Percentiles rank a stretch among this genome's conserved stretches.
Evolutionary conservation across 1,140 invertebrate genomes (phyloP).

Genomic region (Spodoptera litura): DNA sequence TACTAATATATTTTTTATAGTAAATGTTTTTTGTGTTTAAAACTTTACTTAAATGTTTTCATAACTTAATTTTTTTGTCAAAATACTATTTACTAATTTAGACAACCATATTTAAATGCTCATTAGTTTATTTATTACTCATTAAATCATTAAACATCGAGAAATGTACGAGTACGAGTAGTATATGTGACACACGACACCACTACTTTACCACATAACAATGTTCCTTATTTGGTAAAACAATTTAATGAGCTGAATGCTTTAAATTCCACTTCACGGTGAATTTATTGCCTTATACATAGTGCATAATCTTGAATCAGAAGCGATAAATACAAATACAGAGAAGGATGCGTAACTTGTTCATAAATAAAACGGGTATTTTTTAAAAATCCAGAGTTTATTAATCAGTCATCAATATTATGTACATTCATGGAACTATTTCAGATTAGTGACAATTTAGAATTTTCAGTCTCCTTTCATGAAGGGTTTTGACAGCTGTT

Average conservation of each 20-base stretch:
- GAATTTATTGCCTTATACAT: not conserved
- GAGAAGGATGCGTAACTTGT: not conserved
- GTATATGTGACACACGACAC: not conserved
- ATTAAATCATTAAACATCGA: constrained; percentile 1
- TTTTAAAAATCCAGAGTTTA: constrained; percentile 19
- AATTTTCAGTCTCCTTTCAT: constrained; percentile 6
- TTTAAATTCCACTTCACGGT: not conserved
- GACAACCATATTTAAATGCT: too few species aligned
- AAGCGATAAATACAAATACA: not conserved
- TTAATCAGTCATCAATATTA: constrained; percentile 19
- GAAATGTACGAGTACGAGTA: not conserved
- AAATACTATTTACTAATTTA: too few species aligned
- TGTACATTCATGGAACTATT: constrained; percentile 25
- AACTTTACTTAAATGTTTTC: too few species aligned
- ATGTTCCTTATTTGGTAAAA: not conserved
- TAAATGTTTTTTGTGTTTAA: too few species aligned
- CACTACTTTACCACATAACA: not conserved
- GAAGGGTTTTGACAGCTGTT: not conserved
- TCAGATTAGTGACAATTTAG: constrained; percentile 1
- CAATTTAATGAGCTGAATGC: not conserved
- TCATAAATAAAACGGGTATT: constrained; percentile 7
- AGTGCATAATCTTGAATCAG: too few species aligned
- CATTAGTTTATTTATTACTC: not conserved
- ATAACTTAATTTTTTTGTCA: too few species aligned
- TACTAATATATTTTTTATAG: too few species aligned